Evolutionary conservation across 2,797 vertebrate species (phyloP), one percentile per base, ranked within the genome.

Genomic region (Acanthurus lineatus): DNA sequence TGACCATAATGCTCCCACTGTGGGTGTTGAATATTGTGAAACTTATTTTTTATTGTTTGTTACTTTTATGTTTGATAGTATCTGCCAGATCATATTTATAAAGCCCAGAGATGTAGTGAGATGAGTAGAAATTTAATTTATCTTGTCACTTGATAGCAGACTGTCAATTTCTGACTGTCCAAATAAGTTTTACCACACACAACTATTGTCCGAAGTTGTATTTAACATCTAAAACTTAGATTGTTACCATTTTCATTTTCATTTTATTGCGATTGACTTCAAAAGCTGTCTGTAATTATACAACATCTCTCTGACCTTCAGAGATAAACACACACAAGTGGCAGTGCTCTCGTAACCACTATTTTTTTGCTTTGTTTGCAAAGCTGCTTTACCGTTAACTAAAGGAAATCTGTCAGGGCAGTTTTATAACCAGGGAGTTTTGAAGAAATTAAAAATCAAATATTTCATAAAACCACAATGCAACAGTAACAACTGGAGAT

Each of bases 311-410:
- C 73, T 73, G 44, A 49, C 49, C 47, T 19, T 66, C 40, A 53
- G 58, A 76, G 12, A 76, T 69, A 6, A 67, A 67, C 42, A 57
- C 32, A 69, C 49, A 66, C 44, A 59, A 82, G 76, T 73, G 75
- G 75, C 77, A 84, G 81, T 85, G 73, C 45, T 75, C 54, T 59
- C 32, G 53, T 56, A 22, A 69, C 74, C 79, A 83, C 75, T 61
- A 78, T 25, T 25, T 62, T 54, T 20, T 47, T 48, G 51, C 40
- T 28, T n/a, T 42, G 16, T 61, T 76, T 42, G n/a, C 9, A 65
- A 66, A 47, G 32, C 22, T 51, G 44, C 14, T 56, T 22, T 28
- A 73, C 19, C 62, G 48, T 38, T 28, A 14, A 64, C 20, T 63
- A 12, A 17, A 59, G 20, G 60, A 48, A 40, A 63, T 51, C 54